Evolutionary conservation across 2,797 vertebrate genomes (phyloP).

Genomic region (Petrocephalus schoutedeni): DNA sequence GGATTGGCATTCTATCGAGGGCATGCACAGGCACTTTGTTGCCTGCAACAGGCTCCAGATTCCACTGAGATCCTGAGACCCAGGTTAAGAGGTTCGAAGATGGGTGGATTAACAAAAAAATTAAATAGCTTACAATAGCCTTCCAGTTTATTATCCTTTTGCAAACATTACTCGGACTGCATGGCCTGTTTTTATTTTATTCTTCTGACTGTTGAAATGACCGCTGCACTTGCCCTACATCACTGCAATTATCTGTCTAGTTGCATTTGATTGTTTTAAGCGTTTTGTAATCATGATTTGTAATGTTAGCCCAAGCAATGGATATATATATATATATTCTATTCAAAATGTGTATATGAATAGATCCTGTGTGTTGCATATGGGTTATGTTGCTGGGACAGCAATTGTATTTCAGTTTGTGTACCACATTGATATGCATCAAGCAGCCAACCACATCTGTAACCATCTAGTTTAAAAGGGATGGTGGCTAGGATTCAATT

Average conservation of each 20-base stretch:
- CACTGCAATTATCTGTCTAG: not conserved
- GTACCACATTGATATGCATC: not conserved
- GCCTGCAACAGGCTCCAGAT: not conserved
- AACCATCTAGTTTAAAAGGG: slow-evolving; percentile 3
- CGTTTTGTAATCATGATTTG: not conserved
- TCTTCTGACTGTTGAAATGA: not conserved
- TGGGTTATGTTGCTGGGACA: not conserved
- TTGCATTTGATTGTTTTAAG: not conserved
- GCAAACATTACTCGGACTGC: not conserved
- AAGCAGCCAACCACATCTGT: not conserved
- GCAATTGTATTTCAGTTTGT: not conserved
- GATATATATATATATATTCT: not conserved
- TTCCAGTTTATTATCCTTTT: not conserved
- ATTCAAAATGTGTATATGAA: not conserved
- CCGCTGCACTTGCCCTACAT: not conserved
- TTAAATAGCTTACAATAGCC: not conserved
- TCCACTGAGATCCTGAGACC: not conserved
- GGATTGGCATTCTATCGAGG: not conserved
- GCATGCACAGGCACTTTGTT: not conserved
- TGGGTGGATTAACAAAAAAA: not conserved
- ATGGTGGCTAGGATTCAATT: not conserved
- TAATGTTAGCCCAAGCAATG: not conserved
- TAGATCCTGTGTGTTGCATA: not conserved
- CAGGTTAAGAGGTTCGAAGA: not conserved
- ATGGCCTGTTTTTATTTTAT: not conserved